Percentiles rank a stretch among this genome's conserved stretches.
These are phyloP conservation scores for Eublepharis macularius DNA, from an alignment of 2,113 vertebrate species.

Conservation along the genomic window DNA sequence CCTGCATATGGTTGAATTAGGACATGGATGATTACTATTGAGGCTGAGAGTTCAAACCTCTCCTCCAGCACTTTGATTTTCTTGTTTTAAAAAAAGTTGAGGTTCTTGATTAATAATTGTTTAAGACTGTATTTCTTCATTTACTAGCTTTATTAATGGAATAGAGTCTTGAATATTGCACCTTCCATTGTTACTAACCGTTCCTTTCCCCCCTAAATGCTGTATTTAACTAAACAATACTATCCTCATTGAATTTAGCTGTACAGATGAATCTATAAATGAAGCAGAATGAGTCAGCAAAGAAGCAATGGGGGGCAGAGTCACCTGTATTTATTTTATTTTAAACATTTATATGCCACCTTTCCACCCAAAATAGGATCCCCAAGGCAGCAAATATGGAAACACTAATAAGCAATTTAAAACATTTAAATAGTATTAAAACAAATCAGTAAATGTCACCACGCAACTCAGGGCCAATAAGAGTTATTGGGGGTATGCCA, in stretches of 20 bases:
- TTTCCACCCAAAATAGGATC: too few relatives aligned
- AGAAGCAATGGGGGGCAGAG: too few relatives aligned
- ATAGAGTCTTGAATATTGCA: background rate
- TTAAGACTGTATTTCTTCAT: background rate
- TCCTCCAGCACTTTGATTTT: background rate
- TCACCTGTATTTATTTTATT: too few relatives aligned
- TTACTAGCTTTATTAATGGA: background rate
- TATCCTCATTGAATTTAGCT: background rate
- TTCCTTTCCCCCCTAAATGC: background rate
- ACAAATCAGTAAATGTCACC: too few relatives aligned
- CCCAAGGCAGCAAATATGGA: too few relatives aligned
- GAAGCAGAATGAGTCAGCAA: too few relatives aligned
- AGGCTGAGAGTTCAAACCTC: background rate
- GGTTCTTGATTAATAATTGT: background rate
- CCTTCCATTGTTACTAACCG: background rate
- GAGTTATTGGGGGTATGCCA: too few relatives aligned
- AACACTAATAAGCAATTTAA: too few relatives aligned
- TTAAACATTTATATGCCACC: too few relatives aligned
- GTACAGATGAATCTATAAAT: background rate
- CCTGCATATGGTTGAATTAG: background rate
- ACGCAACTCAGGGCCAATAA: too few relatives aligned
- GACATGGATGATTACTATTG: background rate
- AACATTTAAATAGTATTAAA: too few relatives aligned
- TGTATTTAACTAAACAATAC: background rate
- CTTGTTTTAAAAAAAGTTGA: background rate